A percentile compares a stretch with the other conserved stretches of the same genome.
phyloP scores from a whole-genome alignment of 2,797 vertebrate genomes.

The Sardinella longiceps region DNA sequence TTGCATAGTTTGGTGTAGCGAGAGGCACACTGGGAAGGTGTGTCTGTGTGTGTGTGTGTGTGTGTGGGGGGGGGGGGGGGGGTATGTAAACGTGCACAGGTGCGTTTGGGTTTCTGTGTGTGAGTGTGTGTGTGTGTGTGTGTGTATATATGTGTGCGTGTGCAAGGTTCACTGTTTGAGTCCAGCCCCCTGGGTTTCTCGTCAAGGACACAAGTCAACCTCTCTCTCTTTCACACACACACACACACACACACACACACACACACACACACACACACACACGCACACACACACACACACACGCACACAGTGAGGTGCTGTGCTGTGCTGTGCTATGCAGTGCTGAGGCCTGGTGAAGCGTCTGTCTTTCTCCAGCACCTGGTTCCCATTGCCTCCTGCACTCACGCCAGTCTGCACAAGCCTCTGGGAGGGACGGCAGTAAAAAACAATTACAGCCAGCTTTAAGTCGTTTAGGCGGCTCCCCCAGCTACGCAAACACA shows the following conservation, averaged over 20 bases:
- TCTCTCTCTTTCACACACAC: background rate
- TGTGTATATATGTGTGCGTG: background rate
- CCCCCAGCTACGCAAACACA: conserved; percentile 20
- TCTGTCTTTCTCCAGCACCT: conserved; percentile 42
- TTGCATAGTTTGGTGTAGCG: conserved; percentile 24
- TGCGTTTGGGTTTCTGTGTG: background rate
- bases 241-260: background rate
- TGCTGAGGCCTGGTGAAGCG: background rate
- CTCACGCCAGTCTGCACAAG: conserved; percentile 46
- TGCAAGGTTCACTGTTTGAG: background rate
- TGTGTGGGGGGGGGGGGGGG: background rate
- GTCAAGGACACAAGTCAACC: conserved; percentile 34
- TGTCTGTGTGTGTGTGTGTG: background rate
- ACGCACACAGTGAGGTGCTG: background rate
- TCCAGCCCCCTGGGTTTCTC: background rate
- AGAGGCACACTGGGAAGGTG: background rate
- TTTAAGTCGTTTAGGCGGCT: conserved; percentile 51
- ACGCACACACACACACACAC: too few species aligned
- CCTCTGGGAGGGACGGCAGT: conserved; percentile 54
- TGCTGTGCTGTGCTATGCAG: background rate
- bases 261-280: too few species aligned
- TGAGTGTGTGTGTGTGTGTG: background rate
- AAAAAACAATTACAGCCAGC: conserved; percentile 59
- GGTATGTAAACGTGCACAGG: too few species aligned
- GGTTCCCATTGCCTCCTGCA: conserved; percentile 55